These are phyloP conservation scores for Pelosia muscerda DNA, from an alignment of 2,888 invertebrate genomes.

Conservation along the genomic window DNA sequence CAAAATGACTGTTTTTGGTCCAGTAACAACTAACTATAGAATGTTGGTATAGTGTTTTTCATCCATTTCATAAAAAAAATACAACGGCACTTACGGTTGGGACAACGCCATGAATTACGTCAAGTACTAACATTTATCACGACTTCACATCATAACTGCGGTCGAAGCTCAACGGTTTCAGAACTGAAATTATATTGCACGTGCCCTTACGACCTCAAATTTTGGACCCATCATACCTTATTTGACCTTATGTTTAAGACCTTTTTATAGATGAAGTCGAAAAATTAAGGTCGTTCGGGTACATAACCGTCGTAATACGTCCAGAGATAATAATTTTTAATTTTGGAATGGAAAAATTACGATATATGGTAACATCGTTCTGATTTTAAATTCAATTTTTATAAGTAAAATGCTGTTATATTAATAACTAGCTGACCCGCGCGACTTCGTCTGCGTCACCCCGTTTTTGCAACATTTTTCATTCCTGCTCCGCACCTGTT, in stretches of 20 bases:
- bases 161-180: constrained; percentile 33
- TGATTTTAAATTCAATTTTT: background rate
- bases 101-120: constrained; percentile 68
- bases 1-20: background rate
- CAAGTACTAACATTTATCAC: constrained; percentile 68
- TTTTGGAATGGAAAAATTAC: constrained; percentile 23
- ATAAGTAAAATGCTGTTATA: background rate
- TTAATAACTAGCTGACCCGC: no score
- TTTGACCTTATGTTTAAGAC: no score
- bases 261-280: no score
- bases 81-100: constrained; percentile 56
- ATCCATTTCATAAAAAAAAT: constrained; percentile 45
- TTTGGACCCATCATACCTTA: no score
- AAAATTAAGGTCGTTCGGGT: no score
- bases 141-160: constrained; percentile 66
- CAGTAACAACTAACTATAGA: constrained; percentile 14
- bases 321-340: constrained; percentile 25
- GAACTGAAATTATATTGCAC: constrained; percentile 45
- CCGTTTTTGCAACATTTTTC: no score
- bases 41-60: constrained; percentile 15
- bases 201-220: no score
- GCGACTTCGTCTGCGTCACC: no score
- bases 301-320: no score
- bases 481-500: no score
- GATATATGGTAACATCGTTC: constrained; percentile 8